A percentile compares a stretch with the other conserved stretches of the same genome.
phyloP scores from a whole-genome alignment of 2,888 invertebrate genomes.

The Alloscopus bannaensis region DNA sequence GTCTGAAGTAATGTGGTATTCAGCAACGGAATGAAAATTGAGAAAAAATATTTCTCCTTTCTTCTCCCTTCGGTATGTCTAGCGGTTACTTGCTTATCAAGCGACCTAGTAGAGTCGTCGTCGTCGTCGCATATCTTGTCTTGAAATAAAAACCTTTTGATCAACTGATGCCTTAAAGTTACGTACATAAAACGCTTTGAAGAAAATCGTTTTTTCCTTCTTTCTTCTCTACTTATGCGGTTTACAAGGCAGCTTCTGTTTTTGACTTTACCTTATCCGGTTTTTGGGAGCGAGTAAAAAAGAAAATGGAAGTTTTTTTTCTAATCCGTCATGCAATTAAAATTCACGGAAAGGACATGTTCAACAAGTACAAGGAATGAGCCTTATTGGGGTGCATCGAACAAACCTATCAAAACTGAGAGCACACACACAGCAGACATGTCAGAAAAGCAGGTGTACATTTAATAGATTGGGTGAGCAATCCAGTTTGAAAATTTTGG shows the following conservation, averaged over 20 bases:
- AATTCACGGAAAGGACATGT: constrained; percentile 63
- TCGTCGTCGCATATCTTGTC: constrained; percentile 59
- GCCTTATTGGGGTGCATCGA: constrained; percentile 58
- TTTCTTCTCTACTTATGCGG: constrained; percentile 15
- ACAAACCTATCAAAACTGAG: too few species aligned
- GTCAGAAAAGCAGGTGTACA: constrained; percentile 62
- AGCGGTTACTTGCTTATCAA: constrained; percentile 58
- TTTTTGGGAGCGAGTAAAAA: constrained; percentile 60
- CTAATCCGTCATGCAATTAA: constrained; percentile 59
- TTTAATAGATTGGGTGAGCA: constrained; percentile 66
- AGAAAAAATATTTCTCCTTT: neutral
- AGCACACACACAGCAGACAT: constrained; percentile 39
- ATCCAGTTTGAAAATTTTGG: constrained; percentile 64
- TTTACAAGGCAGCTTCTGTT: constrained; percentile 50
- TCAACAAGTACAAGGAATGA: constrained; percentile 42
- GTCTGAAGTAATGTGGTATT: neutral
- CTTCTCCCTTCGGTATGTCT: constrained; percentile 36
- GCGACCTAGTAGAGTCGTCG: constrained; percentile 57
- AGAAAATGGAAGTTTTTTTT: constrained; percentile 56
- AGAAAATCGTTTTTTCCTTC: constrained; percentile 11
- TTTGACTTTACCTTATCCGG: constrained; percentile 61
- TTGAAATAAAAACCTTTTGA: constrained; percentile 32
- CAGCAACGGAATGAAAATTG: constrained; percentile 4
- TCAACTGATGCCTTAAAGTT: constrained; percentile 32
- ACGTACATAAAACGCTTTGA: constrained; percentile 16